Percentiles rank a stretch among this genome's conserved stretches.
phyloP scores from a whole-genome alignment of 64 coral and sea anemone genomes.

The Stichodactyla mertensii region DNA sequence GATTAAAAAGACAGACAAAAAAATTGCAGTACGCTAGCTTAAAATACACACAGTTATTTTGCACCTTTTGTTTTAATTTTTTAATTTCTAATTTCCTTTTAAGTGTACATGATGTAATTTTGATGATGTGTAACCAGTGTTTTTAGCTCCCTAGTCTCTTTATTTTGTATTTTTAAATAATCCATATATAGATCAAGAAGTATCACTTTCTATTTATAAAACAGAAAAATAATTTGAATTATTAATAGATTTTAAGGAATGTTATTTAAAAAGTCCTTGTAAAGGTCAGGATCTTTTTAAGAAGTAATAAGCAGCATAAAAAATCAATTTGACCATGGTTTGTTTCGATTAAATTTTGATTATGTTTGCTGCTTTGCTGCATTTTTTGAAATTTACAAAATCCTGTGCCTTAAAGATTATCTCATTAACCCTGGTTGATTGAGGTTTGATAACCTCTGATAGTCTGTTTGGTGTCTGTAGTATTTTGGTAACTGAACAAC shows the following conservation, averaged over 20 bases:
- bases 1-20: too few relatives aligned
- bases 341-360: not conserved
- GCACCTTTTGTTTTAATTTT: too few relatives aligned
- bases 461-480: not conserved
- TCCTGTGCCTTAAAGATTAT: not conserved
- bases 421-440: not conserved
- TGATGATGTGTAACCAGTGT: too few relatives aligned
- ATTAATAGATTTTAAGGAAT: not conserved
- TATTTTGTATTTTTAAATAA: too few relatives aligned
- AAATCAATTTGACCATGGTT: not conserved
- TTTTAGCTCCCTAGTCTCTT: too few relatives aligned
- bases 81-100: too few relatives aligned
- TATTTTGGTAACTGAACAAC: conserved; percentile 2
- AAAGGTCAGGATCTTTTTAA: not conserved
- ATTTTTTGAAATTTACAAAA: not conserved
- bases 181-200: too few relatives aligned
- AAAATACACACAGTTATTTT: too few relatives aligned
- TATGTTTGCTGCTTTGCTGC: not conserved
- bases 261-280: not conserved
- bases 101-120: too few relatives aligned
- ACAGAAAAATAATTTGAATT: not conserved
- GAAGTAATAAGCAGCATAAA: not conserved
- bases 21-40: too few relatives aligned
- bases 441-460: not conserved
- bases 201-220: not conserved